These are phyloP conservation scores for Caenorhabditis remanei DNA, from an alignment of 1,140 invertebrate genomes.

Conservation along the genomic window DNA sequence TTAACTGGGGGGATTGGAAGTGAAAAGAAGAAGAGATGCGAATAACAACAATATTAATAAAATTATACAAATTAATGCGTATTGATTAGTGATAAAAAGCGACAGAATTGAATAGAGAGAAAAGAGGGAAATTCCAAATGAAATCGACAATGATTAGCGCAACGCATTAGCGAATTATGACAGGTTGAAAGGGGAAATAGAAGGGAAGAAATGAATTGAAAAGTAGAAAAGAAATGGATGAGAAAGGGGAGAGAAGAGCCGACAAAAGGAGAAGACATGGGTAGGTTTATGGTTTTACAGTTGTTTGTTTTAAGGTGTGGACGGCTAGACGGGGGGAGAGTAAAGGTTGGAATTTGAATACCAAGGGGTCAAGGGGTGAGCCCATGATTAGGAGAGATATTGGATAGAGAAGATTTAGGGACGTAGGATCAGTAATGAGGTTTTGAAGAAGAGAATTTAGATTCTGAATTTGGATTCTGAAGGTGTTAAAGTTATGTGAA, in stretches of 20 bases:
- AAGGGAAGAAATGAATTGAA: not conserved
- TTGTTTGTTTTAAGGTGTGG: no score
- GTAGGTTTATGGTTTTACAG: no score
- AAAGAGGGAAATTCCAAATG: not conserved
- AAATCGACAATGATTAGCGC: conserved; percentile 50
- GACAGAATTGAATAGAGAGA: not conserved
- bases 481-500: no score
- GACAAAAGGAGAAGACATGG: not conserved
- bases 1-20: not conserved
- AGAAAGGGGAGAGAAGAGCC: not conserved
- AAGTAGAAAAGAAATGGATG: not conserved
- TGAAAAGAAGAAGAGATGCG: not conserved
- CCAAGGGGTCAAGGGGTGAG: no score
- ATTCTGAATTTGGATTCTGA: no score
- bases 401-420: no score
- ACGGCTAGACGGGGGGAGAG: no score
- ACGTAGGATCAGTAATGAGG: no score
- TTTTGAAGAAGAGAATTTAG: no score
- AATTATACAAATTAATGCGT: conserved; percentile 27
- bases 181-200: conserved; percentile 24
- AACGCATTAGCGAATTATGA: conserved; percentile 50
- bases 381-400: no score
- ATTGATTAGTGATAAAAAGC: conserved; percentile 49
- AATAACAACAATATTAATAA: conserved; percentile 23
- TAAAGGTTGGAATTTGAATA: no score